A percentile compares a stretch with the other conserved stretches of the same genome.
Evolutionary conservation across 2,888 invertebrate genomes (phyloP).

Genomic region (Entomobrya proxima): DNA sequence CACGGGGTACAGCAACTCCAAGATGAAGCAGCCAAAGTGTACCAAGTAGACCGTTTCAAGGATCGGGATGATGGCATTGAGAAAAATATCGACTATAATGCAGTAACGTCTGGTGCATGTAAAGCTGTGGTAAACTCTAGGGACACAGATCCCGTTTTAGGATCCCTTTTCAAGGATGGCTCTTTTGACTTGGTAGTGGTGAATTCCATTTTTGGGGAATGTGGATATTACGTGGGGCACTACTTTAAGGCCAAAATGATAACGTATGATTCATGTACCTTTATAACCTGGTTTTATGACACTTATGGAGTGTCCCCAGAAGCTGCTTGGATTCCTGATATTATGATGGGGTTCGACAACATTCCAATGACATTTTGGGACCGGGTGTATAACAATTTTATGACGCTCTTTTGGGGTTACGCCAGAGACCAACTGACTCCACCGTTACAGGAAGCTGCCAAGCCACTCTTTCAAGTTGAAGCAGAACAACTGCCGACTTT

Average conservation of each 20-base stretch:
- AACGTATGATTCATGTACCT: slow-evolving; percentile 53
- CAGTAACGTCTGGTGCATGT: slow-evolving; percentile 3
- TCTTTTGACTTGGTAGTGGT: slow-evolving; percentile 71
- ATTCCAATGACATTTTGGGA: slow-evolving; percentile 66
- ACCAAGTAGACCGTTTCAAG: slow-evolving; percentile 69
- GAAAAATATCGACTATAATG: slow-evolving; percentile 57
- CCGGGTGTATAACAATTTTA: slow-evolving; percentile 54
- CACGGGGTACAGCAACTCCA: slow-evolving; percentile 51
- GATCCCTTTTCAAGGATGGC: slow-evolving; percentile 63
- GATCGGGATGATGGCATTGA: slow-evolving; percentile 58
- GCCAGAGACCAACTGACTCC: slow-evolving; percentile 43
- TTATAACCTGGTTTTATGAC: slow-evolving; percentile 70
- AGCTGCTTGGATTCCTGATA: slow-evolving; percentile 68
- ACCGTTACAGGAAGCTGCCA: slow-evolving; percentile 21
- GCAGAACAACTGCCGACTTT: slow-evolving; percentile 43
- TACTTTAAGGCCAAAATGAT: slow-evolving; percentile 69
- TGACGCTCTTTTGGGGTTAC: slow-evolving; percentile 49
- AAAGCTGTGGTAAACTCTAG: slow-evolving; percentile 35
- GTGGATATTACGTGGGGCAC: slow-evolving; percentile 69
- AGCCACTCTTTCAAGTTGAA: slow-evolving; percentile 25
- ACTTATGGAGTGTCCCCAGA: slow-evolving; percentile 67
- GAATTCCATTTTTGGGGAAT: slow-evolving; percentile 71
- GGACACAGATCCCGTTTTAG: slow-evolving; percentile 52
- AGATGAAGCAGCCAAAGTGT: slow-evolving; percentile 55
- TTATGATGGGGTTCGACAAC: not conserved